Evolutionary conservation across 2,888 invertebrate species (phyloP).

Genomic region (Cephus sareptanus): DNA sequence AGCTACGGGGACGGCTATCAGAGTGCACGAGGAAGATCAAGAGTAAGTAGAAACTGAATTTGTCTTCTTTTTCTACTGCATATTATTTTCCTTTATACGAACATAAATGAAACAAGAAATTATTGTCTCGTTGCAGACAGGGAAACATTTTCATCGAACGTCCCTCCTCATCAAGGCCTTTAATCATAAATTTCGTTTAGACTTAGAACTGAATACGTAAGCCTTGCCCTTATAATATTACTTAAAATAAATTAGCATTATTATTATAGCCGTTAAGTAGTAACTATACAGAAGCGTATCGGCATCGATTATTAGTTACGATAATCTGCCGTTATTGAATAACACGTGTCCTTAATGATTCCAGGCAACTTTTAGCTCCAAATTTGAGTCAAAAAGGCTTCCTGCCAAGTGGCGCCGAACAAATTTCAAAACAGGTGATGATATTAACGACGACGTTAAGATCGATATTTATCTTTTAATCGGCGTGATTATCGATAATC

Average conservation of each 20-base stretch:
- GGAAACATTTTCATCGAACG: constrained; percentile 94
- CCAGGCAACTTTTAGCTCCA: constrained; percentile 92
- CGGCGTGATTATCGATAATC: neutral
- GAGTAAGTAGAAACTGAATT: constrained; percentile 67
- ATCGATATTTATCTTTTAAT: neutral
- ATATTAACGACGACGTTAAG: neutral
- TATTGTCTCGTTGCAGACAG: constrained; percentile 78
- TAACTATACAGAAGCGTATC: neutral
- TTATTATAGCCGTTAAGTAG: neutral
- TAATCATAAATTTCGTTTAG: constrained; percentile 95
- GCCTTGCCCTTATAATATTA: constrained; percentile 49
- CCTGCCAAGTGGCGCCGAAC: constrained; percentile 85
- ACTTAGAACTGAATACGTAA: constrained; percentile 96
- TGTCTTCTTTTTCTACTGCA: constrained; percentile 20
- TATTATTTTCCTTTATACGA: constrained; percentile 25
- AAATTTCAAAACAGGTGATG: constrained; percentile 79
- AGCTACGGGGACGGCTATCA: constrained; percentile 68
- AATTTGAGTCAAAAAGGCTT: constrained; percentile 93
- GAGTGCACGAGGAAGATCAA: constrained; percentile 68
- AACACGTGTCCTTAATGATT: constrained; percentile 62
- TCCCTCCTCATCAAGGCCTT: constrained; percentile 96
- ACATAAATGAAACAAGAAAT: neutral
- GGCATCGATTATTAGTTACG: neutral
- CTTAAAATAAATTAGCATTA: neutral
- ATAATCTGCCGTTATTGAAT: neutral